Evolutionary conservation across 2,888 invertebrate genomes (phyloP).

Genomic region (Petrolisthes cinctipes): DNA sequence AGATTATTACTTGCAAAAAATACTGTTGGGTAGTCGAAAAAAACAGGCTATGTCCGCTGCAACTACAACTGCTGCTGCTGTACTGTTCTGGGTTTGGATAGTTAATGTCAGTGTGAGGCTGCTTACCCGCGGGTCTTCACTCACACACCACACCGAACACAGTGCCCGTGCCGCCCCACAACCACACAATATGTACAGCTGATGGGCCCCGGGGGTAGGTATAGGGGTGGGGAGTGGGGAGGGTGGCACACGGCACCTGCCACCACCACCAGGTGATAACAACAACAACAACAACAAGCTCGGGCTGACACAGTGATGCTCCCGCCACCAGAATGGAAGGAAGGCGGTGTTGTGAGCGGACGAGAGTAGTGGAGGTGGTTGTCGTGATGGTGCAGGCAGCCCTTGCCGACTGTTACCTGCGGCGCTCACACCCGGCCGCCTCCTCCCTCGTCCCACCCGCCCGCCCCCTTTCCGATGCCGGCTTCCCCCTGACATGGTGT

Average conservation of each 20-base stretch:
- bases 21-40: no score
- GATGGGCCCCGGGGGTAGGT: background rate
- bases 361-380: conserved; percentile 6
- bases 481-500: no score
- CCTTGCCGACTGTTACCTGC: background rate
- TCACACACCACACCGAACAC: no score
- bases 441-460: background rate
- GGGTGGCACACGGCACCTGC: background rate
- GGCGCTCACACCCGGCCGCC: background rate
- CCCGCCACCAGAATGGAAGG: background rate
- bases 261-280: background rate
- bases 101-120: no score
- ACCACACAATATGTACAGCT: conserved; percentile 14
- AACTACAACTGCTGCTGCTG: no score
- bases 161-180: background rate
- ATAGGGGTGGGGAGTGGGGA: background rate
- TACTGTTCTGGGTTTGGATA: no score
- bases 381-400: background rate
- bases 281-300: background rate
- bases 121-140: no score
- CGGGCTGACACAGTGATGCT: background rate
- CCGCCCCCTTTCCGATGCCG: no score
- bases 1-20: no score
- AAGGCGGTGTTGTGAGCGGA: background rate
- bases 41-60: no score